Base-by-base conservation (phyloP, 2,888 invertebrate species). In the Vanessa cardui region DNA sequence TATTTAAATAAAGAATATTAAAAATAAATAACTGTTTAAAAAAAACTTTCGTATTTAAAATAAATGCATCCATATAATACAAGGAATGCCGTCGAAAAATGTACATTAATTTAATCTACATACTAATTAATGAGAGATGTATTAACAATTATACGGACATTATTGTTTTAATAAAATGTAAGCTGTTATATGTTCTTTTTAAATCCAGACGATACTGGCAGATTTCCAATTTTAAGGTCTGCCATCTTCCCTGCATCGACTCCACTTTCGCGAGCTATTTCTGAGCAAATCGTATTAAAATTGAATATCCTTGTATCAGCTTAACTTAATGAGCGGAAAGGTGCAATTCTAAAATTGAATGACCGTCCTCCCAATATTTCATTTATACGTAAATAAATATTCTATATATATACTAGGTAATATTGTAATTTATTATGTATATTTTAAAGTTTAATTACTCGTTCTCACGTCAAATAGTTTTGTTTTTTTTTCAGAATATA, bases 251-350 rank as follows among this genome's bases (percentile, higher is more conserved):
- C 50, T 59, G 50, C 50, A 59, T 64, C 64, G 59, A 56, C 39
- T 56, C 56, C 18, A 56, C 56, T 33, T 56, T 56, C 56, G 56
- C 16, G 39, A 56, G 56, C 56, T 9, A 56, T 56, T 56, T 56
- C 56, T 18, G 52, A 52, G n/a, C 26, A 56, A 56, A 56, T 39
- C 33, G 39, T 56, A 56, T 64, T 64, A 64, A 58, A 64, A 64
- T 64, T 64, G 64, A 64, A 64, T 64, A 59, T 59, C 64, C 58
- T 56, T 59, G 59, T 64, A 33, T 59, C 31, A 64, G 59, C 52
- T 64, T 59, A 52, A 64, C 59, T 45, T 64, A 64, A 64, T 64
- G 49, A 59, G 50, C 31, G n/a, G 64, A 50, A 33, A 45, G 50
- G 59, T 64, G 59, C 39, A 39, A 39, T 18, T 56, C 6, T 56